phyloP scores from a whole-genome alignment of 1,140 invertebrate genomes.

The Centruroides vittatus region DNA sequence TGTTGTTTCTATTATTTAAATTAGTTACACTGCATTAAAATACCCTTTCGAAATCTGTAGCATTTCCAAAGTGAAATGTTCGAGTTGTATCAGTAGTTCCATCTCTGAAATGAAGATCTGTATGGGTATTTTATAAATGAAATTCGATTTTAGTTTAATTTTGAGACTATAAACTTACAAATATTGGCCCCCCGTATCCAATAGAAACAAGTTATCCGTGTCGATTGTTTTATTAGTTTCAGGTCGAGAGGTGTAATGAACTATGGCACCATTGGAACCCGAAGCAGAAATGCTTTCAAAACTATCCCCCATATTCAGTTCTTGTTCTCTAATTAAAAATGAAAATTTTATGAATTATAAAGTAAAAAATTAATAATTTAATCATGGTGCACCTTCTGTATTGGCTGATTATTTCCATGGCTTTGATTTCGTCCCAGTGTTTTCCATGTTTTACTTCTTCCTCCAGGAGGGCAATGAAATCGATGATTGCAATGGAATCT shows the following conservation, averaged over 20 bases:
- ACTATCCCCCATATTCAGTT: conserved; percentile 68
- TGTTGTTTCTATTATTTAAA: too few species aligned
- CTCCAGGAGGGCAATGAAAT: conserved; percentile 87
- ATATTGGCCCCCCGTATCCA: conserved; percentile 78
- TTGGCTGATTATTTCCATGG: neutral
- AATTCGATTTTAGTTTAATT: too few species aligned
- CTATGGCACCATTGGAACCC: conserved; percentile 85
- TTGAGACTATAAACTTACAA: neutral
- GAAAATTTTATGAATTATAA: too few species aligned
- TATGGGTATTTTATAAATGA: too few species aligned
- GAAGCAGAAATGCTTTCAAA: conserved; percentile 85
- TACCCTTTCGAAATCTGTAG: too few species aligned
- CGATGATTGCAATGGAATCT: conserved; percentile 77
- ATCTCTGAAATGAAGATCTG: too few species aligned
- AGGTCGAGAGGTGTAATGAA: conserved; percentile 67
- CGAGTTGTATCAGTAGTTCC: too few species aligned
- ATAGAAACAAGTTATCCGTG: conserved; percentile 59
- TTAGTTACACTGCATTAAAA: too few species aligned
- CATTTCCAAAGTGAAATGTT: too few species aligned
- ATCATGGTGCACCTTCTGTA: conserved; percentile 2
- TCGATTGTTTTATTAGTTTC: conserved; percentile 56
- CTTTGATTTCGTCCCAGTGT: conserved; percentile 14
- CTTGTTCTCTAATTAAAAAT: conserved; percentile 36
- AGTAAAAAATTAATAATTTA: neutral
- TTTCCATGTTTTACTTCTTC: conserved; percentile 33